Evolutionary conservation across 2,113 vertebrate species (phyloP).

Genomic region (Oreocharis arfaki): DNA sequence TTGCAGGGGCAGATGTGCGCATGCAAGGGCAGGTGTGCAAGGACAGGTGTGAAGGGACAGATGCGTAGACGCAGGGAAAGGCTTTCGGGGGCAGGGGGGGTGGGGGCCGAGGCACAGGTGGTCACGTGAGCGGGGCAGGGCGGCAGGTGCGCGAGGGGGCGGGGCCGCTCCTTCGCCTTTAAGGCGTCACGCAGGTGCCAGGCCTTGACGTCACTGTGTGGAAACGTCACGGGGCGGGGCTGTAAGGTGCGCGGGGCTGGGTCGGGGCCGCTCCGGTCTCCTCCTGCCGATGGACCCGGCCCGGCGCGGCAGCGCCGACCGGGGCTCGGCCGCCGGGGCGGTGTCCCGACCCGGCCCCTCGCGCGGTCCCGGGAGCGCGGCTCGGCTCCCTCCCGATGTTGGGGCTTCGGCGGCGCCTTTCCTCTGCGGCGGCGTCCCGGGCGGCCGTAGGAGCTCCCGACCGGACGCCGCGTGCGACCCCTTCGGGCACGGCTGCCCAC

Average conservation of each 20-base stretch:
- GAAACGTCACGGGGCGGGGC: background rate
- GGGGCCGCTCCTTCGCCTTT: background rate
- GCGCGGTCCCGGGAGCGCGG: no score
- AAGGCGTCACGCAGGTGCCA: background rate
- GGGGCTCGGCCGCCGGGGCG: background rate
- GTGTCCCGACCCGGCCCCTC: background rate
- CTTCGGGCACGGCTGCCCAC: no score
- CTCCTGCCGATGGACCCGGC: conserved; percentile 61
- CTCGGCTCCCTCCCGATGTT: no score
- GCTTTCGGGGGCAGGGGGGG: rapidly evolving
- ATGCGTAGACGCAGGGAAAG: no score
- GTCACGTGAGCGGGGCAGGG: background rate
- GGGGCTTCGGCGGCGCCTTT: no score
- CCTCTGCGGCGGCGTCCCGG: no score
- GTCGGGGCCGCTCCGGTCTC: background rate
- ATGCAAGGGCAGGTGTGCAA: no score
- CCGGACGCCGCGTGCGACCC: no score
- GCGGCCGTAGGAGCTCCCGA: no score
- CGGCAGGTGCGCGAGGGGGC: background rate
- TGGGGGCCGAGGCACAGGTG: no score
- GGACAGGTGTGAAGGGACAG: background rate
- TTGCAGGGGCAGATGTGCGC: background rate
- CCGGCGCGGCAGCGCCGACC: conserved; percentile 5
- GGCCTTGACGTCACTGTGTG: background rate
- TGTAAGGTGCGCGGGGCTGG: background rate